Evolutionary conservation across 2,113 vertebrate genomes (phyloP), one percentile per base, ranked within the genome.

Genomic region (Oreamnos americanus): DNA sequence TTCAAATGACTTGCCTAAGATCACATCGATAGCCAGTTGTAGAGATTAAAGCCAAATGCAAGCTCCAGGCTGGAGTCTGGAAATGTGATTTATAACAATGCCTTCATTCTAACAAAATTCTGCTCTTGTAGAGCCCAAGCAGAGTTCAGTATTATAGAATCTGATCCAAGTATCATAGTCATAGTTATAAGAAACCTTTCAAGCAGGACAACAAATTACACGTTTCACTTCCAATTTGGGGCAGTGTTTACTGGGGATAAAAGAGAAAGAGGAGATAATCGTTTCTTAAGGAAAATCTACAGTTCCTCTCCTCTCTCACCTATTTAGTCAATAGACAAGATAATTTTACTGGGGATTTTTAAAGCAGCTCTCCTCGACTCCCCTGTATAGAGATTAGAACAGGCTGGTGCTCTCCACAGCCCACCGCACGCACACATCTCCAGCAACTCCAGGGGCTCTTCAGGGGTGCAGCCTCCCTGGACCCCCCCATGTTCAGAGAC

Each of bases 131-230:
- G 67, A 94, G 78, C 47, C 74, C 79, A 87, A 85, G 16, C 86
- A 5, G 84, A 96, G 53, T 89, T 96, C 88, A 64, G 89, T 88
- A 86, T 91, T 78, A 92, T 84, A 25, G 91, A 92, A 96, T 93
- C n/a, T 90, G 33, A 89, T 90, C 91, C 93, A 95, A 94, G 47
- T 49, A 83, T 82, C 84, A 93, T 84, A 90, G n/a, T 95, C 64
- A 82, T 15, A 87, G 43, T 84, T 91, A 89, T 26, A 92, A 57
- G 83, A 94, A 97, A 86, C 89, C 91, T 94, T 84, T 96, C 94
- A 97, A 96, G 90, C 43, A 5, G 45, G 92, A 83, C 79, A 92
- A 94, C 92, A 97, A 93, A 93, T 97, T 95, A 93, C 5, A 96
- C 3, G 11, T 16, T 60, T 49, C 55, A 55, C 49, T 96, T 98